Percentiles rank a stretch among this genome's conserved stretches.
Conservation (phyloP, 2,888 invertebrate species). For the Antheraea assamensis region DNA sequence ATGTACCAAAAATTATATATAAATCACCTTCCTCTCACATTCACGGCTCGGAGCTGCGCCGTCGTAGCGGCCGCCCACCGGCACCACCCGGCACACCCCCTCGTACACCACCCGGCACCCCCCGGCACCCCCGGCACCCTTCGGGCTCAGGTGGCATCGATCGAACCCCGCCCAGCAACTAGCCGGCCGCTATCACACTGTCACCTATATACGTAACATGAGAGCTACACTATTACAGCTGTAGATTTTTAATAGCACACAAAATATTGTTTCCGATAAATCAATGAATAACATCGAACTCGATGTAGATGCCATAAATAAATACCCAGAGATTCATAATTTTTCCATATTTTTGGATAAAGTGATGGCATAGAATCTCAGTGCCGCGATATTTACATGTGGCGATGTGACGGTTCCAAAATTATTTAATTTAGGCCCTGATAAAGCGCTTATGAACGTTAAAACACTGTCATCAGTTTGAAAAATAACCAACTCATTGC, state of each 20-base stretch:
- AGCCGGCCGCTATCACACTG: constrained; percentile 29
- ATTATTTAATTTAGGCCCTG: no score
- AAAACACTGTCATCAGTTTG: no score
- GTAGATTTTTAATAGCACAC: neutral
- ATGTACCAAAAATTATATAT: constrained; percentile 48
- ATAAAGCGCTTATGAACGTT: no score
- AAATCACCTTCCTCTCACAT: constrained; percentile 25
- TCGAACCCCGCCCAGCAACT: constrained; percentile 44
- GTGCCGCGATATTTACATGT: no score
- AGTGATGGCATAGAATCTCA: no score
- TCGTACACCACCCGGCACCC: constrained; percentile 18
- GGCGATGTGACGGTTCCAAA: no score
- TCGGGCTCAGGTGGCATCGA: constrained; percentile 40
- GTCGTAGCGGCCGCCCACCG: neutral
- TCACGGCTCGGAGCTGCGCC: neutral
- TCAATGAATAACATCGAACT: no score
- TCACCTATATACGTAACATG: neutral
- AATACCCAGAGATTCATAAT: no score
- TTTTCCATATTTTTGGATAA: no score
- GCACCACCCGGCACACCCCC: constrained; percentile 20
- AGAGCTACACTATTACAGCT: neutral
- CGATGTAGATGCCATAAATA: no score
- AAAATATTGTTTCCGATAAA: neutral
- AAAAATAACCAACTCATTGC: no score
- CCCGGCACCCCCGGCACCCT: constrained; percentile 19